These are phyloP conservation scores for Microhierax caerulescens DNA, from an alignment of 2,797 vertebrate species.

Conservation along the genomic window DNA sequence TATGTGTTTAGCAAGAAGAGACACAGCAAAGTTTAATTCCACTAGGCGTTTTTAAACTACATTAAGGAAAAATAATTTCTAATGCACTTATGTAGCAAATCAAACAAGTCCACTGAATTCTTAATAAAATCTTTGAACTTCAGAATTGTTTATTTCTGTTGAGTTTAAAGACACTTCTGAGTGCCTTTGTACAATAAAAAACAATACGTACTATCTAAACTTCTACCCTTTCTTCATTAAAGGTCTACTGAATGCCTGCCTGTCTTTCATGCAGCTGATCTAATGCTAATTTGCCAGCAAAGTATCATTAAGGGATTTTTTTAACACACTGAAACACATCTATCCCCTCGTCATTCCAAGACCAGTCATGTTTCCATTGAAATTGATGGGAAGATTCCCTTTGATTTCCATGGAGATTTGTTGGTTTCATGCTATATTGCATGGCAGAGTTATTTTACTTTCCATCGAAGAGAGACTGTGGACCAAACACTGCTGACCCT, in stretches of 20 bases:
- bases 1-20: background rate
- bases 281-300: background rate
- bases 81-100: background rate
- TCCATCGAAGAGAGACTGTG: background rate
- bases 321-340: background rate
- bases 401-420: background rate
- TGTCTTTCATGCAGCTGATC: background rate
- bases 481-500: background rate
- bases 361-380: background rate
- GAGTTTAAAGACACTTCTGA: background rate
- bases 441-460: background rate
- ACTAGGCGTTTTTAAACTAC: background rate
- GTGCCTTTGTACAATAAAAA: background rate
- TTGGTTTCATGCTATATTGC: background rate
- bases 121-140: constrained; percentile 40
- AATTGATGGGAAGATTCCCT: background rate
- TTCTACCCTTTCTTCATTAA: background rate
- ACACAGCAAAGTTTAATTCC: background rate
- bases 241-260: background rate
- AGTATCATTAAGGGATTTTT: background rate
- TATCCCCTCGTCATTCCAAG: background rate
- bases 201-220: background rate
- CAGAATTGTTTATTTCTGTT: background rate
- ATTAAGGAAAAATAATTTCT: constrained; percentile 27
- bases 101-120: constrained; percentile 39